Base-by-base conservation (phyloP, 2,888 invertebrate species). In the Dryadula phaetusa region DNA sequence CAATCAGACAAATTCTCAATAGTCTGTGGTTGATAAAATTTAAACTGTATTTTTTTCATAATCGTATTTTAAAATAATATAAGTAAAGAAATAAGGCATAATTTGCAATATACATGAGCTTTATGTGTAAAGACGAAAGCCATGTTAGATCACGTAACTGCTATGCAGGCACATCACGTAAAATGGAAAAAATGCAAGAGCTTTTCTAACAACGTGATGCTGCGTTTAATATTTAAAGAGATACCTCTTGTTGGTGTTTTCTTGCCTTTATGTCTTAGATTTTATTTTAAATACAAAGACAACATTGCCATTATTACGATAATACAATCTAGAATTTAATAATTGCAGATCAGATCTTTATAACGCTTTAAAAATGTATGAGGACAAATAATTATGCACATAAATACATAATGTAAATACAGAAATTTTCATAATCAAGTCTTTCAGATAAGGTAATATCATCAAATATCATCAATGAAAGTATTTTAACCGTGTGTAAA, bases 141-240 rank as follows among this genome's bases (percentile, higher is more conserved):
- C 20, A 53, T 53, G 25, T 56, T 25, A 28, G 46, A 62, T 28
- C 62, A 47, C 46, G 62, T 62, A 44, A 62, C 46, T 46, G 28
- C 62, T 52, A 56, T 54, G 60, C 60, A 40, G 46, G 40, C 42
- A 40, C 40, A 34, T 22, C 47, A 49, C 58, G 60, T 65, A 60
- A 60, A 46, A 52, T 16, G 58, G 52, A 60, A 56, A 65, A 60
- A 52, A 52, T 20, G 40, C 16, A 58, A 25, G 28, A 25, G 37
- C 49, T 28, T 49, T 49, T 64, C 47, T 28, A 54, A 47, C 49
- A 64, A 32, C 25, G 56, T 58, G 28, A 47, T 20, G 63, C 25
- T 52, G 46, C 46, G 46, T 46, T 46, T 22, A 46, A 46, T 46
- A 12, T 16, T 20, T 22, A 22, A 46, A 37, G 22, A 53, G n/a